Evolutionary conservation across 2,113 vertebrate genomes (phyloP), one percentile per base, ranked within the genome.

Genomic region (Brachionichthys hirsutus): DNA sequence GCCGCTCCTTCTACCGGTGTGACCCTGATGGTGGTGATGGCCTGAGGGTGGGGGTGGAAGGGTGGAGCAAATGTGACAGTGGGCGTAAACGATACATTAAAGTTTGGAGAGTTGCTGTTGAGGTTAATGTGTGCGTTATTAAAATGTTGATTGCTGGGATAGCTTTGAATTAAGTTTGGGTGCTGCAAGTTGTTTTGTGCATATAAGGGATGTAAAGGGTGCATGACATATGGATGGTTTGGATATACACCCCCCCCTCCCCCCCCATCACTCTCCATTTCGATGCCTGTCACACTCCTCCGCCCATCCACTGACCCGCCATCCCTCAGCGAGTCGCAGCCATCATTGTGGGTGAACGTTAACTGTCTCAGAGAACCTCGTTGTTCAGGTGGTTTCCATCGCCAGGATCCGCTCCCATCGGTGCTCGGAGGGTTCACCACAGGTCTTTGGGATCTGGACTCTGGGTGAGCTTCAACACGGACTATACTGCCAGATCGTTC

Each of bases 391-490:
- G 94, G 93, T 73, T 94, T 97, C 96, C 96, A 98, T 56, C 96
- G 91, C 96, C 96, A 98, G 3, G 96, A 98, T 50, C 95, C 94
- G 2, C 93, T 95, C 41, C 94, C 94, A 54, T 98, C 95, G 0
- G 92, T 94, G 60, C 90, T 94, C 0, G 94, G 94, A 68, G 95
- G 94, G 81, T 93, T 94, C 48, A 97, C 94, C 57, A 96, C 77
- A 2, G 94, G 94, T 75, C 93, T 94, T 76, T 94, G 92, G 1
- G 46, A 24, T 46, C 80, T 74, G 34, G 79, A 73, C 85, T 97
- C 95, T 0, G 95, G 95, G 68, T 98, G 95, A 56, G 95, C 95
- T 53, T 97, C 95, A 35, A 98, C 94, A 42, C 95, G 89, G 8
- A 98, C 92, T 22, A 97, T 98, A 55, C 93, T 92, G 4, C 91